phyloP scores from a whole-genome alignment of 2,888 invertebrate species.

The Eudasyphora cyanicolor region DNA sequence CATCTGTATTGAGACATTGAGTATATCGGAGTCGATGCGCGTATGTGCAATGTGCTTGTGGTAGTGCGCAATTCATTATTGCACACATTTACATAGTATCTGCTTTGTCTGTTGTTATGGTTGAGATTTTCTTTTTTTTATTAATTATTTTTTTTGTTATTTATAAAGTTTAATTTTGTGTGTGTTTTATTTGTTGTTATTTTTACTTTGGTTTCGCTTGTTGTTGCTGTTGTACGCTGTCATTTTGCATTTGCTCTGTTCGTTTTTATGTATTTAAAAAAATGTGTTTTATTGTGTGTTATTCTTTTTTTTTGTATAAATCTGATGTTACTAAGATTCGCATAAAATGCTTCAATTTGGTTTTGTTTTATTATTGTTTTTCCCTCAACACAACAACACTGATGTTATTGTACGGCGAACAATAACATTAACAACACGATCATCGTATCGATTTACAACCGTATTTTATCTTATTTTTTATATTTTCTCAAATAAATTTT shows the following conservation, averaged over 20 bases:
- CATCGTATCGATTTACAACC: too few species aligned
- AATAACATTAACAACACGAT: too few species aligned
- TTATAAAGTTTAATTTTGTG: constrained; percentile 42
- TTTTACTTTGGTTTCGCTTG: constrained; percentile 15
- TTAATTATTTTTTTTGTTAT: constrained; percentile 31
- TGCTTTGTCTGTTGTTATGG: background rate
- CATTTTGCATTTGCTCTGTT: background rate
- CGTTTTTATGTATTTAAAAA: too few species aligned
- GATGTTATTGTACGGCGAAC: too few species aligned
- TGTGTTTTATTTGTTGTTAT: constrained; percentile 17
- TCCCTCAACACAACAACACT: too few species aligned
- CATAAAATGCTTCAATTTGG: too few species aligned
- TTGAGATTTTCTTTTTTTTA: constrained; percentile 25
- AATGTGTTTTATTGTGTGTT: background rate
- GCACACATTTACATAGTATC: background rate
- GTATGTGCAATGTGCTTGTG: constrained; percentile 30
- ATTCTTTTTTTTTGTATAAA: too few species aligned
- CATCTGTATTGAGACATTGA: background rate
- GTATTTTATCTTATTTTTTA: background rate
- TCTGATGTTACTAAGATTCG: too few species aligned
- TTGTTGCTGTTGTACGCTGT: constrained; percentile 10
- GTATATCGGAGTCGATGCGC: background rate
- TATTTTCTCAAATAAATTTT: background rate
- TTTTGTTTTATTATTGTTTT: too few species aligned
- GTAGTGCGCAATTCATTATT: constrained; percentile 12